Conservation (phyloP, 1,140 invertebrate species). For the Leptoteleia sp. region DNA sequence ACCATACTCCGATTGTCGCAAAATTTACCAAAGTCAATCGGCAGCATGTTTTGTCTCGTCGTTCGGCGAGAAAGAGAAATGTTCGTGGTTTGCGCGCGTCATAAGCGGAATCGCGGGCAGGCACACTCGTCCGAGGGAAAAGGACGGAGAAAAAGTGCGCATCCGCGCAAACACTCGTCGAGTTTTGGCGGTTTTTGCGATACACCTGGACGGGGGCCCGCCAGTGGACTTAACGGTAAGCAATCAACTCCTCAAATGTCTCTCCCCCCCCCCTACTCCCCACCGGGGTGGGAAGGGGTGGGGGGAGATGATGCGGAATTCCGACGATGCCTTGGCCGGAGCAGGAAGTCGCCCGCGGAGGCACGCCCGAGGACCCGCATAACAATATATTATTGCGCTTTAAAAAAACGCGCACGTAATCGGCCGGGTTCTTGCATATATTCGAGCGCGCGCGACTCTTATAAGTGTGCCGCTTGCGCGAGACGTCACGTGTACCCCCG, state of each 20-base stretch:
- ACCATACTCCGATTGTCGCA: too few relatives aligned
- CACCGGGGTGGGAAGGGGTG: too few relatives aligned
- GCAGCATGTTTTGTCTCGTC: too few relatives aligned
- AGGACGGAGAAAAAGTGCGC: background rate
- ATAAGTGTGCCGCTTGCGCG: too few relatives aligned
- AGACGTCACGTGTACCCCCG: too few relatives aligned
- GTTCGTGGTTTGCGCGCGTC: too few relatives aligned
- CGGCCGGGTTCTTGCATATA: constrained; percentile 4
- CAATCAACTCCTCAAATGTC: constrained; percentile 30
- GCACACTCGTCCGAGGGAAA: constrained; percentile 2
- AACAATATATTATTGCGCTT: constrained; percentile 18
- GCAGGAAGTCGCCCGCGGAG: constrained; percentile 35
- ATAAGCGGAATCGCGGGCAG: too few relatives aligned
- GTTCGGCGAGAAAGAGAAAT: too few relatives aligned
- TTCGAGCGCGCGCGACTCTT: too few relatives aligned
- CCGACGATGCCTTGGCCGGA: constrained; percentile 37
- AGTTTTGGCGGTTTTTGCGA: constrained; percentile 14
- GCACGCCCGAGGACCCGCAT: constrained; percentile 40
- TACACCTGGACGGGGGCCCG: constrained; percentile 5
- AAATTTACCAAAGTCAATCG: too few relatives aligned
- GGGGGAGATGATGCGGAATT: constrained; percentile 39
- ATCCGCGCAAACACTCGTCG: constrained; percentile 23
- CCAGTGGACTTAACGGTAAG: constrained; percentile 32
- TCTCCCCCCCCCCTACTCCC: too few relatives aligned
- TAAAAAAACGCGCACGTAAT: constrained; percentile 31